Evolutionary conservation across 92 coral and sea anemone genomes (phyloP), one percentile per base, ranked within the genome.

Genomic region (Phymanthus crucifer): DNA sequence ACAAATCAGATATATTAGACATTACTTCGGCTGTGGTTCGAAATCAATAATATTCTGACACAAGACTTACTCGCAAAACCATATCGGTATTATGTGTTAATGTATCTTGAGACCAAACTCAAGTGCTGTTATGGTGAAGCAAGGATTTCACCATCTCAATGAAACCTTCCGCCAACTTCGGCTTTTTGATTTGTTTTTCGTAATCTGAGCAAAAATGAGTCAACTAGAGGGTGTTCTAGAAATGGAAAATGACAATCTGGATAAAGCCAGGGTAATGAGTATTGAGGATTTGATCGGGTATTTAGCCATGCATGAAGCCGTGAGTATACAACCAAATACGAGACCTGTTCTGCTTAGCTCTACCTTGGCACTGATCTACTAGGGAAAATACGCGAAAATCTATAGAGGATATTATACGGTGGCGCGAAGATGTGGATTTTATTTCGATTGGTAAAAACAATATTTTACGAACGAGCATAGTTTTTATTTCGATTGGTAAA

Each of bases 281-380:
- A 78, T 76, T 71, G 82, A 72, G 31, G 38, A 56, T 61, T 73
- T 82, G 80, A n/a, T 82, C n/a, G n/a, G n/a, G n/a, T n/a, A n/a
- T n/a, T n/a, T n/a, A n/a, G n/a, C n/a, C n/a, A n/a, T n/a, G n/a
- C n/a, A n/a, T n/a, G n/a, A n/a, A n/a, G n/a, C n/a, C n/a, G n/a
- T n/a, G n/a, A n/a, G n/a, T n/a, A n/a, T n/a, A n/a, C n/a, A n/a
- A n/a, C n/a, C n/a, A n/a, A n/a, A n/a, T n/a, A n/a, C n/a, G n/a
- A n/a, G n/a, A n/a, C n/a, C n/a, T n/a, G n/a, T n/a, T n/a, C n/a
- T n/a, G n/a, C n/a, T n/a, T n/a, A n/a, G n/a, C n/a, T n/a, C n/a
- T n/a, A n/a, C n/a, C n/a, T n/a, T n/a, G n/a, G n/a, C n/a, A n/a
- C n/a, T n/a, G n/a, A n/a, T n/a, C n/a, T n/a, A n/a, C n/a, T n/a